Percentiles rank a stretch among this genome's conserved stretches.
Evolutionary conservation across 2,888 invertebrate species (phyloP).

Genomic region (Oscheius sp.): DNA sequence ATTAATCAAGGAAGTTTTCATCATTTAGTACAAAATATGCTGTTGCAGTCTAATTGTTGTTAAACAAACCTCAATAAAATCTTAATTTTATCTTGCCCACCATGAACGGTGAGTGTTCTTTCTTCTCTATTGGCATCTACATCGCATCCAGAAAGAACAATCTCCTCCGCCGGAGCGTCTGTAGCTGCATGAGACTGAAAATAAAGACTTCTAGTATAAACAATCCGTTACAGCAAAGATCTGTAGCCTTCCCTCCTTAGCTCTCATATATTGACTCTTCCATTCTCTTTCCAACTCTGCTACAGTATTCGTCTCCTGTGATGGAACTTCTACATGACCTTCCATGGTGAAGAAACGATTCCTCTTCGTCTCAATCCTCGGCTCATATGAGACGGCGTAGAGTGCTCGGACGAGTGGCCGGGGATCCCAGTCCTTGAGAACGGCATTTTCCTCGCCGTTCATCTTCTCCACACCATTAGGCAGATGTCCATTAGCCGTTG

Average conservation of each 20-base stretch:
- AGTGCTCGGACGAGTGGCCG: conserved; percentile 44
- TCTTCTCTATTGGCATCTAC: conserved; percentile 64
- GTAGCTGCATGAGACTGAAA: conserved; percentile 66
- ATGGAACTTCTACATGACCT: conserved; percentile 73
- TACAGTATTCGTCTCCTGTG: conserved; percentile 61
- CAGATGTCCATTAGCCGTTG: conserved; percentile 30
- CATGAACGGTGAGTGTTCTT: conserved; percentile 61
- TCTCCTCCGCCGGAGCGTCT: conserved; percentile 65
- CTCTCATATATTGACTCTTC: conserved; percentile 75
- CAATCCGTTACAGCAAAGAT: conserved; percentile 73
- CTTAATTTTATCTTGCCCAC: conserved; percentile 58
- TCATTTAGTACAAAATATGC: not conserved
- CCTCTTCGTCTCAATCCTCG: conserved; percentile 61
- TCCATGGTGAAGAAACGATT: conserved; percentile 73
- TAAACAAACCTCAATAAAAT: conserved; percentile 39
- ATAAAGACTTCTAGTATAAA: not conserved
- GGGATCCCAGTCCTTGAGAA: conserved; percentile 55
- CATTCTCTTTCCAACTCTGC: conserved; percentile 76
- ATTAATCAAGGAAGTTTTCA: not conserved
- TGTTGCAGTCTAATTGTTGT: not conserved
- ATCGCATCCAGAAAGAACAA: conserved; percentile 63
- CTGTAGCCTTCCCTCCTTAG: conserved; percentile 74
- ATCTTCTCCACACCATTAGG: conserved; percentile 40
- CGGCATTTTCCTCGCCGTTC: conserved; percentile 47
- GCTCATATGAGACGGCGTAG: conserved; percentile 65